Conservation (phyloP, 2,888 invertebrate genomes). For the Latheticus oryzae region DNA sequence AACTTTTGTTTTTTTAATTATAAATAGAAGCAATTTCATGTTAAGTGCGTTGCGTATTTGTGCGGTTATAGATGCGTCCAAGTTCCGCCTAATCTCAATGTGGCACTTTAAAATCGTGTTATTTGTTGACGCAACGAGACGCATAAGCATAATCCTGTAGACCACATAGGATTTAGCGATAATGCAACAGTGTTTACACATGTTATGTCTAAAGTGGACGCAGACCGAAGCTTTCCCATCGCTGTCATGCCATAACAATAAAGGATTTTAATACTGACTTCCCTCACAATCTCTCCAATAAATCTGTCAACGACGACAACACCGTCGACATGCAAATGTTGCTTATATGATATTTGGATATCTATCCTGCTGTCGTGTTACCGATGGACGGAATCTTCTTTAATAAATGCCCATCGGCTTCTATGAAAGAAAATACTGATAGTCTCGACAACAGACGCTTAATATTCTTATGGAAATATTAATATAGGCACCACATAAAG, state of each 20-base stretch:
- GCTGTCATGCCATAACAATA: conserved; percentile 56
- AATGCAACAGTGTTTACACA: conserved; percentile 48
- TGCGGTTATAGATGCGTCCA: no score
- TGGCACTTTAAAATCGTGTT: conserved; percentile 38
- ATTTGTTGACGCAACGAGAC: conserved; percentile 40
- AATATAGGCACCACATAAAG: conserved; percentile 62
- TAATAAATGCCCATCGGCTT: conserved; percentile 52
- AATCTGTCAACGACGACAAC: conserved; percentile 63
- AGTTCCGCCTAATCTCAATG: conserved; percentile 38
- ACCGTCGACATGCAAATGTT: conserved; percentile 63
- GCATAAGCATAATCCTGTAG: conserved; percentile 44
- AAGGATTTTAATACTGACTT: conserved; percentile 59
- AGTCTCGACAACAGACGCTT: conserved; percentile 62
- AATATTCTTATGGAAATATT: conserved; percentile 66
- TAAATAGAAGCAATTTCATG: no score
- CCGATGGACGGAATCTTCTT: conserved; percentile 39
- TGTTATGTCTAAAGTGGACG: conserved; percentile 48
- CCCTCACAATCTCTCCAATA: conserved; percentile 59
- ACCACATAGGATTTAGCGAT: conserved; percentile 46
- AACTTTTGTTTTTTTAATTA: no score
- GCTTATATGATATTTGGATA: conserved; percentile 47
- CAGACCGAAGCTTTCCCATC: conserved; percentile 42
- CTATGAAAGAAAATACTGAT: conserved; percentile 45
- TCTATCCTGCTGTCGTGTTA: conserved; percentile 35
- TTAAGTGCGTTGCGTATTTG: no score